phyloP scores from a whole-genome alignment of 2,888 invertebrate species.

The Diarsia mendica region DNA sequence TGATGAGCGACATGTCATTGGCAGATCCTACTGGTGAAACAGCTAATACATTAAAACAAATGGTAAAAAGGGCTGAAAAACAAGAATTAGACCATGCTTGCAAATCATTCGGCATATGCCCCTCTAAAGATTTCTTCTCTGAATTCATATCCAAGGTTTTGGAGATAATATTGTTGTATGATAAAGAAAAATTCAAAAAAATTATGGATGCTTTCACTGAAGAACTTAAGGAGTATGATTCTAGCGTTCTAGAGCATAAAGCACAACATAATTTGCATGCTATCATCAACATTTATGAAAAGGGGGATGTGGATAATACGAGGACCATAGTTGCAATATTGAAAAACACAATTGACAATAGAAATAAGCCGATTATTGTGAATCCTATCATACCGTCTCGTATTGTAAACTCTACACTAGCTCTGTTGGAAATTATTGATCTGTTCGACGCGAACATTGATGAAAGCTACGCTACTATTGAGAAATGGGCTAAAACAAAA shows the following conservation, averaged over 20 bases:
- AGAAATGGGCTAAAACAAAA: not conserved
- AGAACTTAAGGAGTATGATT: not conserved
- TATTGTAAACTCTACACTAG: not conserved
- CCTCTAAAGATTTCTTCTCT: not conserved
- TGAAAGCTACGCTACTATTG: not conserved
- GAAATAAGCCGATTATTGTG: not conserved
- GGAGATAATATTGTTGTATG: not conserved
- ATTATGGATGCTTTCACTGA: not conserved
- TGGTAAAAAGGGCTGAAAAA: slow-evolving; percentile 66
- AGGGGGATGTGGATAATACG: too few species aligned
- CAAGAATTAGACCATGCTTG: slow-evolving; percentile 72
- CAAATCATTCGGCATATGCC: slow-evolving; percentile 62
- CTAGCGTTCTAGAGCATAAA: not conserved
- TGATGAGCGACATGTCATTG: slow-evolving; percentile 61
- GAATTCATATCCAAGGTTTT: not conserved
- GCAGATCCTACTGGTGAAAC: slow-evolving; percentile 37
- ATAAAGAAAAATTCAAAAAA: not conserved
- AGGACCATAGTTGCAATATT: not conserved
- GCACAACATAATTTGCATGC: too few species aligned
- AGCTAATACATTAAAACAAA: slow-evolving; percentile 61
- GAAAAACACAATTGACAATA: slow-evolving; percentile 4
- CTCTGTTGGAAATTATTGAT: slow-evolving; percentile 4
- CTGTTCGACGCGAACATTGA: not conserved
- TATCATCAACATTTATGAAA: not conserved
- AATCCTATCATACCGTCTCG: not conserved